A percentile compares a stretch with the other conserved stretches of the same genome.
Evolutionary conservation across 2,113 vertebrate species (phyloP).

Genomic region (Catharus bicknelli): DNA sequence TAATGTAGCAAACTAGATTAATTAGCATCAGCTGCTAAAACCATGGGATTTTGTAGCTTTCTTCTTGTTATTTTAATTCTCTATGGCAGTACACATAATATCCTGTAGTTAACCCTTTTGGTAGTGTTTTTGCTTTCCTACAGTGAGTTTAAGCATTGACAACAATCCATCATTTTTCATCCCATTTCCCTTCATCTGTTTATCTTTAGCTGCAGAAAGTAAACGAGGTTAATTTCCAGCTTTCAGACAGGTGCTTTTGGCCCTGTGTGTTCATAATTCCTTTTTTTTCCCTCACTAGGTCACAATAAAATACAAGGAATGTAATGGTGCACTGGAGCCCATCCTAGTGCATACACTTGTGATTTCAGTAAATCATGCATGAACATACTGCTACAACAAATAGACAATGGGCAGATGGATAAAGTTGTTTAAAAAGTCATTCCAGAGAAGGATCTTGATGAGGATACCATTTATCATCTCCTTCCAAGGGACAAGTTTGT

Average conservation of each 20-base stretch:
- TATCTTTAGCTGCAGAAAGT: neutral
- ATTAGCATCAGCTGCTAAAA: neutral
- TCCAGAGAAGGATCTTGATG: constrained; percentile 69
- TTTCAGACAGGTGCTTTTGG: neutral
- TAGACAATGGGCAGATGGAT: constrained; percentile 82
- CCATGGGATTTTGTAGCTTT: neutral
- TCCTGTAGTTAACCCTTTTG: neutral
- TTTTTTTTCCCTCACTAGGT: constrained; percentile 63
- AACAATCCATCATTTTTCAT: neutral
- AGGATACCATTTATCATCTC: constrained; percentile 52
- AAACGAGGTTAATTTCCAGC: neutral
- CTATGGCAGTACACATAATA: neutral
- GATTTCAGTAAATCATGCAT: constrained; percentile 80
- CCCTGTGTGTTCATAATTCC: neutral
- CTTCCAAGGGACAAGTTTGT: constrained; percentile 60
- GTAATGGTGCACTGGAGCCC: constrained; percentile 76
- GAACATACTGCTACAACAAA: constrained; percentile 75
- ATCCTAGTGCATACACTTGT: constrained; percentile 82
- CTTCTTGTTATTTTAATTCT: neutral
- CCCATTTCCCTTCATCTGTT: neutral
- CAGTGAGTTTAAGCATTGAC: neutral
- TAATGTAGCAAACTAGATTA: neutral
- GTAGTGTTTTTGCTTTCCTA: neutral
- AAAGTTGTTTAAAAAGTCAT: constrained; percentile 81
- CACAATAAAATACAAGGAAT: constrained; percentile 84